These are phyloP conservation scores for Epicampocera succincta DNA, from an alignment of 2,888 invertebrate genomes.

Conservation along the genomic window DNA sequence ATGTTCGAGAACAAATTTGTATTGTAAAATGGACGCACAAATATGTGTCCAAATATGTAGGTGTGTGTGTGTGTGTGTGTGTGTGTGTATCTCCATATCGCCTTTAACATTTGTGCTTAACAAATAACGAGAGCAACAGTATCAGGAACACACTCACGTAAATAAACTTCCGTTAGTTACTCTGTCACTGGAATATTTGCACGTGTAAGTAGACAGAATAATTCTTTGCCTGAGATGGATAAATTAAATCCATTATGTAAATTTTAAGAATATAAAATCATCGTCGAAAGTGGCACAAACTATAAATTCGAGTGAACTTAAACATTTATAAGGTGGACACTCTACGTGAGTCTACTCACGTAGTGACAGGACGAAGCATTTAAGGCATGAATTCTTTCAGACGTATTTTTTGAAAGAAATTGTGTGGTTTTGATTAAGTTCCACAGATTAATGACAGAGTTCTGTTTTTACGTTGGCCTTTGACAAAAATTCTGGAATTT, in stretches of 20 bases:
- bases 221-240: neutral
- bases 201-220: neutral
- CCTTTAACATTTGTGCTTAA: neutral
- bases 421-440: no score
- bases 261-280: no score
- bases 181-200: neutral
- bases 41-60: neutral
- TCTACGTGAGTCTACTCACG: no score
- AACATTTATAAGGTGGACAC: no score
- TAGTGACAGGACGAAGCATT: no score
- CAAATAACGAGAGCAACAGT: constrained; percentile 6
- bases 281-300: no score
- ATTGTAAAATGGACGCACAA: neutral
- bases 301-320: no score
- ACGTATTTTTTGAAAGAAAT: no score
- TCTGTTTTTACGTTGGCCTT: no score
- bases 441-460: no score
- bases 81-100: neutral
- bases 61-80: neutral
- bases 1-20: neutral
- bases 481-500: no score
- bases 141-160: neutral
- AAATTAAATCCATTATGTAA: neutral
- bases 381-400: no score
- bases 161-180: constrained; percentile 26